These are phyloP conservation scores for Lepus townsendii DNA, from an alignment of 2,797 vertebrate genomes.

Conservation along the genomic window DNA sequence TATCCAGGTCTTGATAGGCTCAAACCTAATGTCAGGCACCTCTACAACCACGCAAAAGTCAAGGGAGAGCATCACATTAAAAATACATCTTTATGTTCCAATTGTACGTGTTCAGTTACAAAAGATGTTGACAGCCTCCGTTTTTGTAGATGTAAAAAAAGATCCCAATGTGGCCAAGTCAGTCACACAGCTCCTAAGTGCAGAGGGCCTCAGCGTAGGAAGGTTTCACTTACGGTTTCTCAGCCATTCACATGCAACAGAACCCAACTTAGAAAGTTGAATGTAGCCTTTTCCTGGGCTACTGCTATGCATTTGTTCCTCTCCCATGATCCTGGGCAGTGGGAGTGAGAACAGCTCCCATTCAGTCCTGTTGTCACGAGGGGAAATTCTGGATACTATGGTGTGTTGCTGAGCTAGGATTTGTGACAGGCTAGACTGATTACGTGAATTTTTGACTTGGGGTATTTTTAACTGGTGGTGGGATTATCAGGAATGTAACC, in stretches of 20 bases:
- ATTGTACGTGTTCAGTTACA: background rate
- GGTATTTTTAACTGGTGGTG: background rate
- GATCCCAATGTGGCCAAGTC: background rate
- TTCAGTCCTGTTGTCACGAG: background rate
- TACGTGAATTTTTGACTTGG: background rate
- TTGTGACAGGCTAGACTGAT: background rate
- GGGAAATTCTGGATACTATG: fast-evolving
- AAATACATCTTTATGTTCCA: background rate
- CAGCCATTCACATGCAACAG: no score
- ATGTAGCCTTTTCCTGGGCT: background rate
- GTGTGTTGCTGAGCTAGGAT: background rate
- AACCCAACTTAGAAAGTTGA: background rate
- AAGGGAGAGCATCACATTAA: background rate
- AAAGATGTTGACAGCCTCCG: background rate
- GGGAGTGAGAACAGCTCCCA: no score
- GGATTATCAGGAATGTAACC: background rate
- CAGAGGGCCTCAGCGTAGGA: background rate
- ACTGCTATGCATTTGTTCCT: background rate
- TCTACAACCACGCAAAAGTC: background rate
- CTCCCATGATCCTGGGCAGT: background rate
- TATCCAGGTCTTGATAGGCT: background rate
- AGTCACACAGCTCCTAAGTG: background rate
- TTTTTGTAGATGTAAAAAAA: background rate
- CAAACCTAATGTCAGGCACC: background rate
- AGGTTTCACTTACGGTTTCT: background rate